Evolutionary conservation across 1,140 invertebrate genomes (phyloP).

Genomic region (Drosophila orosa): DNA sequence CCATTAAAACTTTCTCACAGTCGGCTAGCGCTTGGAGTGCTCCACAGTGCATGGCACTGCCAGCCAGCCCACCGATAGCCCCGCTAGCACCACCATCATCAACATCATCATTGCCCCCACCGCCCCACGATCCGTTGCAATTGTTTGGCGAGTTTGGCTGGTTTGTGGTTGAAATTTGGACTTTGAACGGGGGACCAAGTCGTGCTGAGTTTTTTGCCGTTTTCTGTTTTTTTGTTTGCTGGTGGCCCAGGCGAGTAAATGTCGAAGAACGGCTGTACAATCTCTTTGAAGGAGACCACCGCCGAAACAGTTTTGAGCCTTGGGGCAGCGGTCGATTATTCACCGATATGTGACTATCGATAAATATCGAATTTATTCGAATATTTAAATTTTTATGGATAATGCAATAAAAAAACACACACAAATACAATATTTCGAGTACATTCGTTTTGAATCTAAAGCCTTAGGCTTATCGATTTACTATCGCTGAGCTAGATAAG

Average conservation of each 20-base stretch:
- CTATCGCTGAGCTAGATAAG: not conserved
- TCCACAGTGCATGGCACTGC: slow-evolving; percentile 57
- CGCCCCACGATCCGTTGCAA: slow-evolving; percentile 61
- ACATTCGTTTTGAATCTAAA: not conserved
- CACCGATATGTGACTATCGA: slow-evolving; percentile 1
- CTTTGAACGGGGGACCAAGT: slow-evolving; percentile 66
- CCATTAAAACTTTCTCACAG: slow-evolving; percentile 85
- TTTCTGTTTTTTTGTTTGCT: slow-evolving; percentile 7
- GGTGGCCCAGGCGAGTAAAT: slow-evolving; percentile 51
- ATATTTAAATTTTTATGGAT: not conserved
- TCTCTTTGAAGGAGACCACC: slow-evolving; percentile 66
- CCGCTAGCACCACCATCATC: slow-evolving; percentile 13
- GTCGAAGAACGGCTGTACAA: slow-evolving; percentile 69
- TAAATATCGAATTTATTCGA: not conserved
- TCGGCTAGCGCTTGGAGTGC: slow-evolving; percentile 55
- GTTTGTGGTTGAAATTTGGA: slow-evolving; percentile 77
- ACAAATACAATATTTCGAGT: not conserved
- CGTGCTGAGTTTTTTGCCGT: slow-evolving; percentile 37
- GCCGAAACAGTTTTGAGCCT: slow-evolving; percentile 37
- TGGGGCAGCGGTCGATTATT: not conserved
- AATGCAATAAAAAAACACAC: no score
- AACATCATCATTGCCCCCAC: slow-evolving; percentile 1
- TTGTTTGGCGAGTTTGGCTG: slow-evolving; percentile 79
- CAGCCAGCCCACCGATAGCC: slow-evolving; percentile 14
- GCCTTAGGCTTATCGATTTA: not conserved